phyloP scores from a whole-genome alignment of 2,888 invertebrate species.

The Scaptodrosophila latifasciaeformis region DNA sequence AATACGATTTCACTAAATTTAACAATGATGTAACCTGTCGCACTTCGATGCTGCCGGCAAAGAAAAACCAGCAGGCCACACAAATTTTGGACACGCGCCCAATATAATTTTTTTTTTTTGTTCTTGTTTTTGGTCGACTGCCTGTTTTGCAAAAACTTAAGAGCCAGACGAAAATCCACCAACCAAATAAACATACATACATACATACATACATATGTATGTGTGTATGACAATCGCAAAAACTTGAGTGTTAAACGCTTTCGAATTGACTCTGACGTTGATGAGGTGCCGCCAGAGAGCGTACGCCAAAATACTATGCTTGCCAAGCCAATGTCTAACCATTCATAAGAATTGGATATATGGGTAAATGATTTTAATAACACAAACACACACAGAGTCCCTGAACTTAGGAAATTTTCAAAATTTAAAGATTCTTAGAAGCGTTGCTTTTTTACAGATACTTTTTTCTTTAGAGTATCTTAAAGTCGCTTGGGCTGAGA shows the following conservation, averaged over 20 bases:
- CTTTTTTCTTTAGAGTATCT: no score
- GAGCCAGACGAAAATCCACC: no score
- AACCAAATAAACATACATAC: background rate
- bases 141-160: background rate
- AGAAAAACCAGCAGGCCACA: slow-evolving; percentile 20
- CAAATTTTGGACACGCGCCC: slow-evolving; percentile 64
- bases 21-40: slow-evolving; percentile 73
- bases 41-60: slow-evolving; percentile 25
- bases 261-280: slow-evolving; percentile 61
- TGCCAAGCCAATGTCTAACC: no score
- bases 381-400: no score
- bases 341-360: no score
- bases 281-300: slow-evolving; percentile 39
- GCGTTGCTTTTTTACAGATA: no score
- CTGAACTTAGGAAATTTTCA: no score
- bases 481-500: no score
- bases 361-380: no score
- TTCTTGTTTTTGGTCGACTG: background rate
- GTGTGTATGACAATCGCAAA: slow-evolving; percentile 51
- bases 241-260: slow-evolving; percentile 67
- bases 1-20: slow-evolving; percentile 63
- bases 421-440: no score
- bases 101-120: slow-evolving; percentile 32
- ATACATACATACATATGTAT: slow-evolving; percentile 31
- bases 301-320: slow-evolving; percentile 63